These are phyloP conservation scores for Poeciliopsis turrubarensis DNA, from an alignment of 2,113 vertebrate species.

Conservation along the genomic window DNA sequence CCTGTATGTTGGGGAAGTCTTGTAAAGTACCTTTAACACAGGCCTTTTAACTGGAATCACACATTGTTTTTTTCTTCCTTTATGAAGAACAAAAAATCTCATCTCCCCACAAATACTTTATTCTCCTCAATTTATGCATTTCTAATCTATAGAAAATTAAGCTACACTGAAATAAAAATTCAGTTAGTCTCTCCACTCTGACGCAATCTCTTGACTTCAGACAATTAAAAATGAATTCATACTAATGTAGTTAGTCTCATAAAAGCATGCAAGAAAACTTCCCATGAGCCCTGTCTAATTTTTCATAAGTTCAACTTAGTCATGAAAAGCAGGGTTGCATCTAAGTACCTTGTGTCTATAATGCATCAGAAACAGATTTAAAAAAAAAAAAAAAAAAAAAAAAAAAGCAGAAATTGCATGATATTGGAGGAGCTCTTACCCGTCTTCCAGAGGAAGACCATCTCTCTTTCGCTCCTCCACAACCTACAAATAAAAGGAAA, in stretches of 20 bases:
- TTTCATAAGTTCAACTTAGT: not conserved
- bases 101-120: not conserved
- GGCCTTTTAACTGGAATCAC: slow-evolving; percentile 14
- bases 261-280: not conserved
- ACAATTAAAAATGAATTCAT: not conserved
- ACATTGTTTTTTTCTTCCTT: not conserved
- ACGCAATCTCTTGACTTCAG: slow-evolving; percentile 15
- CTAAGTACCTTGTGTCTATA: not conserved
- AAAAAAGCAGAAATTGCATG: not conserved
- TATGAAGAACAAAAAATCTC: slow-evolving; percentile 7
- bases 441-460: slow-evolving; percentile 86
- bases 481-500: slow-evolving; percentile 78
- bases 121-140: not conserved
- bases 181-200: too few species aligned
- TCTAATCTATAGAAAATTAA: not conserved
- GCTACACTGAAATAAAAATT: slow-evolving; percentile 10
- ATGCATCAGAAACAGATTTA: not conserved
- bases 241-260: not conserved
- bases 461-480: slow-evolving; percentile 89
- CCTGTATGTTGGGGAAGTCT: slow-evolving; percentile 41
- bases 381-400: too few species aligned
- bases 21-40: slow-evolving; percentile 36
- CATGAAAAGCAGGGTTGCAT: too few species aligned
- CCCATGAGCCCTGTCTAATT: slow-evolving; percentile 4
- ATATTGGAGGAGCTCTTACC: slow-evolving; percentile 76